Conservation (phyloP, 2,113 vertebrate genomes). For the Oenanthe oenanthe region DNA sequence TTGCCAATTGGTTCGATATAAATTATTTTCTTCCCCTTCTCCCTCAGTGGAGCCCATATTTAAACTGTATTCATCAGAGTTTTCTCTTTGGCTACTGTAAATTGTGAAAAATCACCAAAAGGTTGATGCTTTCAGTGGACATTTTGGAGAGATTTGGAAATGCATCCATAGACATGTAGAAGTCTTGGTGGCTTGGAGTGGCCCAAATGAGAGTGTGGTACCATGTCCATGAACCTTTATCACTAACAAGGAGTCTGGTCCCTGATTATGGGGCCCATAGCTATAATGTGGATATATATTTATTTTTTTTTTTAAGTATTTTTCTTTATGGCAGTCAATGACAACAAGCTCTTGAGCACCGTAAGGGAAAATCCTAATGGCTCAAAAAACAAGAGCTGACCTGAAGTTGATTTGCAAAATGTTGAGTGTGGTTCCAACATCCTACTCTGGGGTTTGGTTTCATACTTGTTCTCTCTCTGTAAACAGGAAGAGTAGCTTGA, state of each 20-base stretch:
- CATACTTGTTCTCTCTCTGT: background rate
- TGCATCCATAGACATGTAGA: rapidly evolving
- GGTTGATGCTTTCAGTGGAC: background rate
- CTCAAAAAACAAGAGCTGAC: background rate
- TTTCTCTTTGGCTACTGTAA: background rate
- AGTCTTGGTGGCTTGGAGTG: background rate
- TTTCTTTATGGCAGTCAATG: background rate
- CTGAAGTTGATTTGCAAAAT: background rate
- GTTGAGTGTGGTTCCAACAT: background rate
- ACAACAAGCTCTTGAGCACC: background rate
- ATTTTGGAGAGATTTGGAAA: background rate
- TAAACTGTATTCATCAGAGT: background rate
- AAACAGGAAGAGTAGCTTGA: constrained; percentile 2
- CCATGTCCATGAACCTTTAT: background rate
- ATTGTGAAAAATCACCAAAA: background rate
- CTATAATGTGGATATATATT: background rate
- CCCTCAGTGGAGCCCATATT: background rate
- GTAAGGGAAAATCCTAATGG: background rate
- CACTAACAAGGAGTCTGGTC: background rate
- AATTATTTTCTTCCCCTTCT: background rate
- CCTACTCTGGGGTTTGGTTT: background rate
- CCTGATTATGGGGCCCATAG: background rate
- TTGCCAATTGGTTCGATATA: background rate
- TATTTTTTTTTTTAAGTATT: background rate
- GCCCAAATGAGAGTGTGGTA: background rate